Conservation (phyloP, 35 echinoderm and acorn worm genomes). For the Anneissia japonica region DNA sequence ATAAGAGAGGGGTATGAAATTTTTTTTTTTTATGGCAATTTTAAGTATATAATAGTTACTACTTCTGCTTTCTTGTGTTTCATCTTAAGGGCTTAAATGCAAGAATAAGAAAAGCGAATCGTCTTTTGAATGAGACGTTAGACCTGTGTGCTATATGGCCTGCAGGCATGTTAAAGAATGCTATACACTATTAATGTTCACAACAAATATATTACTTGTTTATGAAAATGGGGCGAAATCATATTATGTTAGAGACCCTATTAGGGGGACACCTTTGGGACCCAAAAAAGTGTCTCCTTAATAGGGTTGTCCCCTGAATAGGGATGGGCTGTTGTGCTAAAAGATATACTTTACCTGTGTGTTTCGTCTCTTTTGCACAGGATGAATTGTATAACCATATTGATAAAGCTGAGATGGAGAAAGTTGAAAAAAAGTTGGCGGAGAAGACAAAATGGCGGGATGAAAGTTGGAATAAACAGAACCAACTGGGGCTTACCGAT, state of each 20-base stretch:
- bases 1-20: conserved; percentile 56
- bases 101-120: no score
- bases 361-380: conserved; percentile 21
- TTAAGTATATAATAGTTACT: background rate
- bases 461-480: conserved; percentile 65
- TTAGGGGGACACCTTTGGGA: no score
- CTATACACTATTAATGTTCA: no score
- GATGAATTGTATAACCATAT: conserved; percentile 90
- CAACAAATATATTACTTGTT: no score
- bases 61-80: background rate
- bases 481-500: conserved; percentile 48
- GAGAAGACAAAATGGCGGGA: conserved; percentile 78
- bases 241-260: background rate
- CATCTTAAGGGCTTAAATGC: no score
- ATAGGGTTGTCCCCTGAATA: no score
- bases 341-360: no score
- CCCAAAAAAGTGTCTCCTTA: no score
- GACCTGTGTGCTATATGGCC: no score
- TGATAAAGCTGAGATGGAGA: conserved; percentile 67
- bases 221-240: no score
- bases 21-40: background rate
- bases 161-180: no score
- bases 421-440: conserved; percentile 38
- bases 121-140: no score
- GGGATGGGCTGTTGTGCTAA: background rate